phyloP scores from a whole-genome alignment of 2,888 invertebrate genomes.

The Sminthurinus aureus region DNA sequence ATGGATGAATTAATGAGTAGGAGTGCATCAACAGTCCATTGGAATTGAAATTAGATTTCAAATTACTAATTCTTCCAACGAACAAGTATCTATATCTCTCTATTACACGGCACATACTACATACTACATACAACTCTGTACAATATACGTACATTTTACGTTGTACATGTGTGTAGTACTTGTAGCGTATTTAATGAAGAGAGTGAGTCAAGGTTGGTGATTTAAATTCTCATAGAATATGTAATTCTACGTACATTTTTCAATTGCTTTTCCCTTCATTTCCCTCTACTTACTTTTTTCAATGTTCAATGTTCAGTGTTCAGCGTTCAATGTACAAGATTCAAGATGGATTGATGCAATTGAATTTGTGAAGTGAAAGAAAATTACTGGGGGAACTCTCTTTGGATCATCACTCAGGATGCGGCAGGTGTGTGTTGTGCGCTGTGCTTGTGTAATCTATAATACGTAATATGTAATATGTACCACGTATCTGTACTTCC shows the following conservation, averaged over 20 bases:
- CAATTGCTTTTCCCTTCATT: conserved; percentile 17
- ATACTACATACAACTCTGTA: too few relatives aligned
- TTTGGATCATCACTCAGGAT: conserved; percentile 37
- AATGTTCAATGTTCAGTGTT: too few relatives aligned
- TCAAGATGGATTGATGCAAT: conserved; percentile 37
- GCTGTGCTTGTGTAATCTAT: conserved; percentile 22
- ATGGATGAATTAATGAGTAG: conserved; percentile 25
- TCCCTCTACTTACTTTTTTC: background rate
- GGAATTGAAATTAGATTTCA: background rate
- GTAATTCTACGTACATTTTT: background rate
- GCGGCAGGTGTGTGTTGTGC: conserved; percentile 24
- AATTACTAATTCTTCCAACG: background rate
- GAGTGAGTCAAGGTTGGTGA: background rate
- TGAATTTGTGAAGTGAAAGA: conserved; percentile 40
- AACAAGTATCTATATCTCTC: too few relatives aligned
- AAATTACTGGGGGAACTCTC: conserved; percentile 24
- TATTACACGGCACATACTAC: too few relatives aligned
- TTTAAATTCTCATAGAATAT: background rate
- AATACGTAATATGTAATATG: too few relatives aligned
- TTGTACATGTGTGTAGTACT: too few relatives aligned
- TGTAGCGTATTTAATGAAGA: too few relatives aligned
- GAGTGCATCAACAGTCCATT: background rate
- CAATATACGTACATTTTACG: too few relatives aligned
- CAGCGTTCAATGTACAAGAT: background rate
- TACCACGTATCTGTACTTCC: too few relatives aligned